These are phyloP conservation scores for Penaeus chinensis DNA, from an alignment of 1,140 invertebrate genomes.

Conservation along the genomic window DNA sequence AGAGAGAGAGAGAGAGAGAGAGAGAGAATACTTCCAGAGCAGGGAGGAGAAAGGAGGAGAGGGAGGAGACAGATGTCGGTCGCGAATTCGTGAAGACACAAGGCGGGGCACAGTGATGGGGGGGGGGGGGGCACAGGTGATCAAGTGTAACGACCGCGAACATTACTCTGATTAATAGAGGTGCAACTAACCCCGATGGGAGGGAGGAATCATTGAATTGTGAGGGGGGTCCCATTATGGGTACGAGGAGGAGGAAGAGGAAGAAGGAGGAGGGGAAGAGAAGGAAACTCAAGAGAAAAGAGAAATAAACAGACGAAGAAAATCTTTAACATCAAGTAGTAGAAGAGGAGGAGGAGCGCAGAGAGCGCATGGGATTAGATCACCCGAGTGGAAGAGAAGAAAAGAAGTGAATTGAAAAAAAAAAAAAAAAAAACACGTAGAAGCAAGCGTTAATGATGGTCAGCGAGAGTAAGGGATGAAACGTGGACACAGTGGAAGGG, in stretches of 20 bases:
- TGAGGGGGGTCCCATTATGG: constrained; percentile 24
- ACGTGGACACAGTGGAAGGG: too few species aligned
- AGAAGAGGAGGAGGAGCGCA: neutral
- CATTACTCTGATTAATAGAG: constrained; percentile 42
- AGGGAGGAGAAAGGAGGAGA: neutral
- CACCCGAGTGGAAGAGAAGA: too few species aligned
- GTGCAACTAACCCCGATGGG: constrained; percentile 35
- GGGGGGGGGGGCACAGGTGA: constrained; percentile 29
- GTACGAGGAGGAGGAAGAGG: neutral
- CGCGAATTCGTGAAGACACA: neutral
- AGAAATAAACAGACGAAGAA: neutral
- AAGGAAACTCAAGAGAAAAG: neutral
- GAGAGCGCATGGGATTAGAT: neutral
- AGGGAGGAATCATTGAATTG: constrained; percentile 48
- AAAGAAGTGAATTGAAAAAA: too few species aligned
- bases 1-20: neutral
- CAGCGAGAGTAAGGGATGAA: too few species aligned
- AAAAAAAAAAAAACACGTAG: too few species aligned
- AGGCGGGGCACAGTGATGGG: neutral
- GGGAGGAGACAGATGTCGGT: neutral
- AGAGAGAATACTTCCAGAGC: neutral
- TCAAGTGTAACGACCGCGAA: constrained; percentile 41
- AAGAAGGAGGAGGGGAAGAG: neutral
- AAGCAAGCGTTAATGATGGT: too few species aligned
- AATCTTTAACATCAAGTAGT: neutral